These are phyloP conservation scores for Diachasma alloeum DNA, from an alignment of 1,140 invertebrate genomes.

Conservation along the genomic window DNA sequence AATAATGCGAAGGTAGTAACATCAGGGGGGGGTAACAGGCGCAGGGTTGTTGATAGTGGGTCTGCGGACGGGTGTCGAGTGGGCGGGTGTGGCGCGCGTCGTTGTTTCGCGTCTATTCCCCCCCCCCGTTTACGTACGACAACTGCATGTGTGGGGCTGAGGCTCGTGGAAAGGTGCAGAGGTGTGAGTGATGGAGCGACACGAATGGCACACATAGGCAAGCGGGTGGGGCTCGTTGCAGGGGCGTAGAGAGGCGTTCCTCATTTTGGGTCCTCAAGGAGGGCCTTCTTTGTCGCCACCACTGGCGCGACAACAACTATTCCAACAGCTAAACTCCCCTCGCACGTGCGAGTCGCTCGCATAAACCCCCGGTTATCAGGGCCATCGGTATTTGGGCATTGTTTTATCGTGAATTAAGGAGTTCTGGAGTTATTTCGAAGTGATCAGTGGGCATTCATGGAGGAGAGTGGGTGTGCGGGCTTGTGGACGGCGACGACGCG, in stretches of 20 bases:
- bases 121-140: too few species aligned
- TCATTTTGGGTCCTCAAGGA: slow-evolving; percentile 46
- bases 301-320: background rate
- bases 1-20: slow-evolving; percentile 4
- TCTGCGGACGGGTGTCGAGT: slow-evolving; percentile 37
- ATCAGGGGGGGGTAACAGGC: background rate
- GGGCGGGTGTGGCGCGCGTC: slow-evolving; percentile 53
- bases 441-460: too few species aligned
- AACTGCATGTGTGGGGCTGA: too few species aligned
- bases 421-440: too few species aligned
- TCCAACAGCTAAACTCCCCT: slow-evolving; percentile 12
- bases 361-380: too few species aligned
- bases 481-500: too few species aligned
- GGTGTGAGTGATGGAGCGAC: too few species aligned
- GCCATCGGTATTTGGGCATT: background rate
- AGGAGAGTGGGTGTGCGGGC: too few species aligned
- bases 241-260: slow-evolving; percentile 55
- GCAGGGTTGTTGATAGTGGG: background rate
- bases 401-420: background rate
- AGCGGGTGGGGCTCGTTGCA: slow-evolving; percentile 47
- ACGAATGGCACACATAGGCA: too few species aligned
- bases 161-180: too few species aligned
- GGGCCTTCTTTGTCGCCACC: slow-evolving; percentile 42
- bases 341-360: slow-evolving; percentile 28
- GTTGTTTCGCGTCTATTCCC: background rate